Percentiles rank a stretch among this genome's conserved stretches.
Evolutionary conservation across 2,113 vertebrate species (phyloP).

Genomic region (Serinus canaria): DNA sequence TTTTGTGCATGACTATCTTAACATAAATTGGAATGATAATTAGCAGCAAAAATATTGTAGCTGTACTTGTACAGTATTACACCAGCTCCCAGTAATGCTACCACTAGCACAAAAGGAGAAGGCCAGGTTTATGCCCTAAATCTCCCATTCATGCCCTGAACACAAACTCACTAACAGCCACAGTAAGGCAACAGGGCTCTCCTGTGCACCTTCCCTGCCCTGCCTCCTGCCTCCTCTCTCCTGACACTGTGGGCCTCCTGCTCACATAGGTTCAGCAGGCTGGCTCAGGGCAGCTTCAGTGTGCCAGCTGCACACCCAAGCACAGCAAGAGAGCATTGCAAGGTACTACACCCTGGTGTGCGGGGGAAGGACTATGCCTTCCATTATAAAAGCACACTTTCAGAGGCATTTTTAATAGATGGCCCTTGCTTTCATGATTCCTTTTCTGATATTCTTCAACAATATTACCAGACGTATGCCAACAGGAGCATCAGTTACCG

Average conservation of each 20-base stretch:
- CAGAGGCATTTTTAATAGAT: not conserved
- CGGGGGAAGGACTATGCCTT: not conserved
- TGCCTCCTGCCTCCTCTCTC: not conserved
- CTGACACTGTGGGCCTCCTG: rapidly evolving
- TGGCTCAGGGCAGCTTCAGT: not conserved
- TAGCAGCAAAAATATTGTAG: not conserved
- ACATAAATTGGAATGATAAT: not conserved
- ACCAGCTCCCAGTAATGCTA: not conserved
- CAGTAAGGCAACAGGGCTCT: no score
- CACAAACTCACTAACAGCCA: not conserved
- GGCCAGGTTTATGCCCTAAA: no score
- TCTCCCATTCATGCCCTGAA: not conserved
- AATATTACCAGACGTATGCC: rapidly evolving
- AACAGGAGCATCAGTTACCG: rapidly evolving
- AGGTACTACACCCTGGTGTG: not conserved
- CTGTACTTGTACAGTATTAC: not conserved
- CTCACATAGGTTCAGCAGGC: rapidly evolving
- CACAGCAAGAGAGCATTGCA: not conserved
- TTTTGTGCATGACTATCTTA: not conserved
- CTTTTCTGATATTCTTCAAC: not conserved
- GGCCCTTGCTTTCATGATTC: not conserved
- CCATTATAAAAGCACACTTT: not conserved
- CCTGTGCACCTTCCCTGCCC: not conserved
- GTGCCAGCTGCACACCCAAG: not conserved
- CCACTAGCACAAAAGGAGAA: not conserved